Conservation (phyloP, 2,113 vertebrate species). For the Cyphomyrus discorhynchus region DNA sequence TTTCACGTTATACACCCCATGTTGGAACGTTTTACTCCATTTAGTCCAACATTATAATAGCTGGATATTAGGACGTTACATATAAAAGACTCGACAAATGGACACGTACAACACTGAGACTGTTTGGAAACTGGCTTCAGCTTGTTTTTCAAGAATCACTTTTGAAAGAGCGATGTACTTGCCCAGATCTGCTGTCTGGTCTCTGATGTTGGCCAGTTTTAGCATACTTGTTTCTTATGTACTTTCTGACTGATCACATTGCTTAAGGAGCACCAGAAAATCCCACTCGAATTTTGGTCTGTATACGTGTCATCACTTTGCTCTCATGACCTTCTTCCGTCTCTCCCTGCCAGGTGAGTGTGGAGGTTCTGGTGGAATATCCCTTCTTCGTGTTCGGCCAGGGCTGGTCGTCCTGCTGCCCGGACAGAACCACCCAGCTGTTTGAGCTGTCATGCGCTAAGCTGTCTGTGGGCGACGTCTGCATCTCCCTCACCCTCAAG, state of each 20-base stretch:
- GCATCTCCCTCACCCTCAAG: constrained; percentile 94
- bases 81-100: not conserved
- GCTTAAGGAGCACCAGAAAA: not conserved
- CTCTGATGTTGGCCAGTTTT: not conserved
- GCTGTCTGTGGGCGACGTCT: constrained; percentile 94
- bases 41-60: not conserved
- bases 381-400: constrained; percentile 99
- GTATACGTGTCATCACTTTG: not conserved
- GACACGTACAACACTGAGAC: not conserved
- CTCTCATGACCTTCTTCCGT: not conserved
- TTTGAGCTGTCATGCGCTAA: constrained; percentile 95
- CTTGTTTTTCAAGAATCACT: not conserved
- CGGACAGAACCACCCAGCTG: constrained; percentile 90
- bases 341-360: constrained; percentile 76
- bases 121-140: not conserved
- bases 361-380: constrained; percentile 95
- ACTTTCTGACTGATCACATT: not conserved
- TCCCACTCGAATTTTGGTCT: not conserved
- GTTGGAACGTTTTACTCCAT: not conserved
- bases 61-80: not conserved
- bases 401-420: constrained; percentile 97
- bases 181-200: not conserved
- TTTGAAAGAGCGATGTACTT: not conserved
- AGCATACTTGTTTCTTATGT: not conserved
- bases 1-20: not conserved